A percentile compares a stretch with the other conserved stretches of the same genome.
Conservation (phyloP, 2,113 vertebrate genomes). For the Sarotherodon lohbergeri region DNA sequence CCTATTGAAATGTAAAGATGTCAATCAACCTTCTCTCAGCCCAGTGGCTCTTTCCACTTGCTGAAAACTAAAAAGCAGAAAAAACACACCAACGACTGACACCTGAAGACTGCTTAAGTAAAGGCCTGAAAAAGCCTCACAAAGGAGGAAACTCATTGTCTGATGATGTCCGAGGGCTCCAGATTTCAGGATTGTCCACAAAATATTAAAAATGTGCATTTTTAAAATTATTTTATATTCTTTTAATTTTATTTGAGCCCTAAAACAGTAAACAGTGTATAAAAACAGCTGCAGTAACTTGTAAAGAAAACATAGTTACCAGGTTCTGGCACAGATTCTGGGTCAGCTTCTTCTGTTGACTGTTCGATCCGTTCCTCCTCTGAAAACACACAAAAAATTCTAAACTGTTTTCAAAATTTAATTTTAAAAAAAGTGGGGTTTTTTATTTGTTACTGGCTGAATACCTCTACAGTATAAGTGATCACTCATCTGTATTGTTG, state of each 20-base stretch:
- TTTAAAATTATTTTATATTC: background rate
- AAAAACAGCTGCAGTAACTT: background rate
- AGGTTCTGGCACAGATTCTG: background rate
- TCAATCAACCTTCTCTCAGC: background rate
- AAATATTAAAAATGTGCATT: background rate
- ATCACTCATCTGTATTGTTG: background rate
- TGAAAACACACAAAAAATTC: background rate
- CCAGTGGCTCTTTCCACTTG: background rate
- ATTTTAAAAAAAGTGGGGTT: accelerated
- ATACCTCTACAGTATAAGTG: background rate
- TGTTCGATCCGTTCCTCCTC: background rate
- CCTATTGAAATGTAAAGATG: background rate
- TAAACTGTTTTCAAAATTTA: background rate
- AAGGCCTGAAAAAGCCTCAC: background rate
- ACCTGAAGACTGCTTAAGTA: background rate
- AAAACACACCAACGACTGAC: background rate
- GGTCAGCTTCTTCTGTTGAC: background rate
- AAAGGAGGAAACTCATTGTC: background rate
- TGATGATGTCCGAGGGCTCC: background rate
- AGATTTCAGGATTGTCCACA: background rate
- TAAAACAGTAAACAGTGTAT: background rate
- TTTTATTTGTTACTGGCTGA: background rate
- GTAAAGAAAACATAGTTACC: background rate
- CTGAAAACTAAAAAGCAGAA: background rate
- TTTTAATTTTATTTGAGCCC: background rate